Percentiles rank a stretch among this genome's conserved stretches.
These are phyloP conservation scores for Heliconius erato DNA, from an alignment of 2,888 invertebrate genomes.

Conservation along the genomic window DNA sequence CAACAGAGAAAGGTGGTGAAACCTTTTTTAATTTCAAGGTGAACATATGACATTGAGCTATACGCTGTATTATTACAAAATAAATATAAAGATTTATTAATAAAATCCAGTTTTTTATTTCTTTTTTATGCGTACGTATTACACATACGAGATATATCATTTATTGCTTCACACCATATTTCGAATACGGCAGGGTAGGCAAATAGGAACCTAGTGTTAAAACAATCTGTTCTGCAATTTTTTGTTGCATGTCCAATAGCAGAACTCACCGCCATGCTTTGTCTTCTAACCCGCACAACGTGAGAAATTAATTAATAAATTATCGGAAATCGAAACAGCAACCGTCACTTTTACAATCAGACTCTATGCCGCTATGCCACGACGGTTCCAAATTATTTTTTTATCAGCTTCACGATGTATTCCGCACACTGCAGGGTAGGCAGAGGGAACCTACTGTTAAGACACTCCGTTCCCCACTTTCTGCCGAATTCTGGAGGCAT, in stretches of 20 bases:
- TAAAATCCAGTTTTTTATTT: neutral
- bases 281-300: neutral
- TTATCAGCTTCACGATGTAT: too few species aligned
- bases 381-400: neutral
- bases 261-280: neutral
- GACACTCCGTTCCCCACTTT: too few species aligned
- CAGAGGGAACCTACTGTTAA: too few species aligned
- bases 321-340: neutral
- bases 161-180: neutral
- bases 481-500: too few species aligned
- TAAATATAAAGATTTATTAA: neutral
- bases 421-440: too few species aligned
- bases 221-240: too few species aligned
- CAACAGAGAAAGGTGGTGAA: conserved; percentile 39
- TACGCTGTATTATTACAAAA: conserved; percentile 11
- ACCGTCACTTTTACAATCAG: neutral
- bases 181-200: neutral
- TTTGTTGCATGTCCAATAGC: too few species aligned
- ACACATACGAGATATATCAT: too few species aligned
- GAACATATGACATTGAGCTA: conserved; percentile 24
- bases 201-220: too few species aligned
- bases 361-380: too few species aligned
- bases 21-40: conserved; percentile 33
- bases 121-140: neutral
- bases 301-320: too few species aligned